phyloP scores from a whole-genome alignment of 1,140 invertebrate genomes.

The Copidosoma floridanum region DNA sequence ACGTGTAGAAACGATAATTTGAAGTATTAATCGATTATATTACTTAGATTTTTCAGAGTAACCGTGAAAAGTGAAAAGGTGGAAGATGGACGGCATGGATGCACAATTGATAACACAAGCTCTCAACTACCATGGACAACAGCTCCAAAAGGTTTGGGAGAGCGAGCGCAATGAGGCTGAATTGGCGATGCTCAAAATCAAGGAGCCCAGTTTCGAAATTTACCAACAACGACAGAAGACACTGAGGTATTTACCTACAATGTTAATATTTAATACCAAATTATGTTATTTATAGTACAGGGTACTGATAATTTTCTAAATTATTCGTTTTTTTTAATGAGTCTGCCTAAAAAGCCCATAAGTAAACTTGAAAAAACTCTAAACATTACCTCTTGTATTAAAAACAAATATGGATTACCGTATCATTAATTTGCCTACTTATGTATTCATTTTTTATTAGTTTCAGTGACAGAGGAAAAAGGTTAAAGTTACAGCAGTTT shows the following conservation, averaged over 20 bases:
- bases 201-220: constrained; percentile 68
- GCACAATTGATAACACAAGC: constrained; percentile 68
- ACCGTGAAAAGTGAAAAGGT: neutral
- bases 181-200: constrained; percentile 65
- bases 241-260: constrained; percentile 56
- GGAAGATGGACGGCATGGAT: constrained; percentile 60
- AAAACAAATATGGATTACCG: too few relatives aligned
- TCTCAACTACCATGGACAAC: constrained; percentile 81
- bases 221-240: constrained; percentile 75
- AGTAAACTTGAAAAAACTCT: too few relatives aligned
- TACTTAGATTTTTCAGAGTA: constrained; percentile 47
- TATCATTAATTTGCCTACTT: too few relatives aligned
- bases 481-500: constrained; percentile 81
- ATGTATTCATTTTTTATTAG: constrained; percentile 53
- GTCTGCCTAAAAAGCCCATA: neutral
- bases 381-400: too few relatives aligned
- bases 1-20: too few relatives aligned
- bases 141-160: constrained; percentile 82
- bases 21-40: too few relatives aligned
- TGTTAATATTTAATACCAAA: neutral
- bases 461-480: constrained; percentile 78
- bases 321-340: neutral
- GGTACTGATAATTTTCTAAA: too few relatives aligned
- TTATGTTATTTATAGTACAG: neutral
- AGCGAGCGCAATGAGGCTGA: constrained; percentile 74